A percentile compares a stretch with the other conserved stretches of the same genome.
Evolutionary conservation across 2,888 invertebrate species (phyloP).

Genomic region (Hydrotaea cyrtoneurina): DNA sequence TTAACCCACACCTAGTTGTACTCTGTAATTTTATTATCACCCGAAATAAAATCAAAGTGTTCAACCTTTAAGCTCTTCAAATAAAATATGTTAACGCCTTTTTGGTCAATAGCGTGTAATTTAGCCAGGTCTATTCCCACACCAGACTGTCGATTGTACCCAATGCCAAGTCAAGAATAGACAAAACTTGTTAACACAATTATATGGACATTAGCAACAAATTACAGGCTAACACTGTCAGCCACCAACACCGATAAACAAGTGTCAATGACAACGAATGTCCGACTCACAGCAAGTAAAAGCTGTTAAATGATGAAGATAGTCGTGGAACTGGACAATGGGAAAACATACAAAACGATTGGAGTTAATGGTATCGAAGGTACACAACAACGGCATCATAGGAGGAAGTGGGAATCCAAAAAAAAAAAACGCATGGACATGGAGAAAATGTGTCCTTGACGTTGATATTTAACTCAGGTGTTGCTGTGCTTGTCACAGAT

Average conservation of each 20-base stretch:
- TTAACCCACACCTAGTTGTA: too few relatives aligned
- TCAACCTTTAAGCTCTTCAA: neutral
- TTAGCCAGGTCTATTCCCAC: neutral
- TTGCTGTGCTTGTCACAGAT: too few relatives aligned
- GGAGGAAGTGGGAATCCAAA: too few relatives aligned
- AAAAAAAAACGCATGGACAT: too few relatives aligned
- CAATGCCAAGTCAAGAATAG: neutral
- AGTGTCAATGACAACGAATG: constrained; percentile 53
- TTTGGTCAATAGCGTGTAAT: neutral
- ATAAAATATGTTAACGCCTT: neutral
- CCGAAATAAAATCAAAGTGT: neutral
- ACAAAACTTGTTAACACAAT: constrained; percentile 44
- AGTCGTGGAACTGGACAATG: too few relatives aligned
- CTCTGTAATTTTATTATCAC: neutral
- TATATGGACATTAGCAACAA: constrained; percentile 49
- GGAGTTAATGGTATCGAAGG: too few relatives aligned
- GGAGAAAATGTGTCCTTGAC: too few relatives aligned
- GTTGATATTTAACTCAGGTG: too few relatives aligned
- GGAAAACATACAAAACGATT: too few relatives aligned
- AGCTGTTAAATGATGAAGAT: constrained; percentile 22
- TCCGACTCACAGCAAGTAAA: constrained; percentile 42
- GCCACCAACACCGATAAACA: constrained; percentile 29
- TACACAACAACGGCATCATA: too few relatives aligned
- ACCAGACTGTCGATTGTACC: neutral
- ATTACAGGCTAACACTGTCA: constrained; percentile 26